Base-by-base conservation (phyloP, 1,140 invertebrate genomes). In the Tetramorium simillimum region DNA sequence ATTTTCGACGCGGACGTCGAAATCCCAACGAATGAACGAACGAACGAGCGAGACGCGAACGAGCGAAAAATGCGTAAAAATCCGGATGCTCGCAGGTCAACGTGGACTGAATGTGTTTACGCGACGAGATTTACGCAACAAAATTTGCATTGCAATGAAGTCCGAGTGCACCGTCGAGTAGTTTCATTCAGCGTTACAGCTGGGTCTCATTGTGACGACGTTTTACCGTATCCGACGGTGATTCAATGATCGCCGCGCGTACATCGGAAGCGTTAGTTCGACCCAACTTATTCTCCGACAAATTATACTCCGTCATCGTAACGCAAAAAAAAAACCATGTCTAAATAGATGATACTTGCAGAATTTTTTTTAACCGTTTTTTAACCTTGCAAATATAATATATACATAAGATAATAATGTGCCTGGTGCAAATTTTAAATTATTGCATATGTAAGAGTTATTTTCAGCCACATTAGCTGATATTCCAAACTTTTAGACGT, bases 101-200 rank as follows among this genome's bases (percentile, higher is more conserved):
- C n/a, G 51, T 58, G 51, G 7, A 7, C 24, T n/a, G 51, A 21
- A n/a, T 21, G 58, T 28, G 56, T 63, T 62, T 43, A 46, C 53
- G 21, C 21, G 16, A n/a, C 33, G 24, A 77, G 37, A 46, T 28
- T 77, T 62, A 28, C 75, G 75, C 75, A 62, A 63, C 24, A 10
- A 46, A 43, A 77, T 43, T 63, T 62, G 21, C 37, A 77, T 60
- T 28, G 75, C 37, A 63, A 77, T 77, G 21, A 77, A 46, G 40
- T 18, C 37, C 16, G 73, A 77, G 16, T 63, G 56, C 37, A 12
- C 10, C 16, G 37, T 16, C 56, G 24, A 28, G 56, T 24, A 24
- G 21, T 28, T 76, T 40, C 37, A 24, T 76, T 65, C 40, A 46
- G 21, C 10, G 16, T 62, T 63, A 33, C 37, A 2, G 12, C 53